A percentile compares a stretch with the other conserved stretches of the same genome.
Conservation (phyloP, 2,888 invertebrate genomes). For the Drosophila paracracens region DNA sequence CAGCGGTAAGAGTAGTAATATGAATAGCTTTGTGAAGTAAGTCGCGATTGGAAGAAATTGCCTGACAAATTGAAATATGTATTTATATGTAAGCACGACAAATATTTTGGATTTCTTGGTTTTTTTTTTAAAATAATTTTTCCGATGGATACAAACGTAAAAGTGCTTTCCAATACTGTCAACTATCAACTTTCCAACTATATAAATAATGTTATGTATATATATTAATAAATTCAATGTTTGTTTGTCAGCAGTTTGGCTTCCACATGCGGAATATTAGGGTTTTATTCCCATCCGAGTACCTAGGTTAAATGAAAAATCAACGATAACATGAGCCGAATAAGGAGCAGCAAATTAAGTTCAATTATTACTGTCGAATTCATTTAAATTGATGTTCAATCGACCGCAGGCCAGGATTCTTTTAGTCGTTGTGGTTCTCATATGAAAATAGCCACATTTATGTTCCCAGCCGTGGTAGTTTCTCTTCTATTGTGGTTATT, state of each 20-base stretch:
- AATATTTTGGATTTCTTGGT: background rate
- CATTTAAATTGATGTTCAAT: conserved; percentile 58
- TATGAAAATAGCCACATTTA: conserved; percentile 38
- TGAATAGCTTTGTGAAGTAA: background rate
- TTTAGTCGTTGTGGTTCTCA: conserved; percentile 9
- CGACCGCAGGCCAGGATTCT: conserved; percentile 42
- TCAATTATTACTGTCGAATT: conserved; percentile 46
- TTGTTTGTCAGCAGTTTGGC: background rate
- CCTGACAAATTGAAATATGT: background rate
- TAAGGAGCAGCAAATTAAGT: background rate
- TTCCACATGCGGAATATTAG: background rate
- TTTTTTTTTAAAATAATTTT: background rate
- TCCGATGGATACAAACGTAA: background rate
- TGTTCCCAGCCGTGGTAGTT: conserved; percentile 33
- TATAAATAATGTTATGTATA: background rate
- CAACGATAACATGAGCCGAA: background rate
- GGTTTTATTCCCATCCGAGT: background rate
- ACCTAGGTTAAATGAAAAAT: background rate
- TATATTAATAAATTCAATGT: background rate
- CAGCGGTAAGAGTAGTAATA: background rate
- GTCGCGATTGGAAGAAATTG: background rate
- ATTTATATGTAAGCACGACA: background rate
- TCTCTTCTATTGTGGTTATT: conserved; percentile 39
- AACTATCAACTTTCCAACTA: background rate
- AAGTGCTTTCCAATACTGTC: background rate